Evolutionary conservation across 2,888 invertebrate species (phyloP).

Genomic region (Drosophila cyrtoloma): DNA sequence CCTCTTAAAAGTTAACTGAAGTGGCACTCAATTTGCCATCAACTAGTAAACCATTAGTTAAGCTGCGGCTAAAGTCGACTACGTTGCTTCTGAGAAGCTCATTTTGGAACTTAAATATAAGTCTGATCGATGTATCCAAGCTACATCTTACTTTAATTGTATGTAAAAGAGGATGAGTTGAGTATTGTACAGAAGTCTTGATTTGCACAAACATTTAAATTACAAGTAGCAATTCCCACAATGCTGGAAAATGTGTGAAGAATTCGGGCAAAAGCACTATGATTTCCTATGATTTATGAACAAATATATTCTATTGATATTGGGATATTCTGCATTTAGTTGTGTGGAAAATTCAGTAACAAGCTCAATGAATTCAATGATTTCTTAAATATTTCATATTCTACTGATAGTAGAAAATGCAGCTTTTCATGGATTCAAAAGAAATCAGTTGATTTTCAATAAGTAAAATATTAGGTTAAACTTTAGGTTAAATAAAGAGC

Average conservation of each 20-base stretch:
- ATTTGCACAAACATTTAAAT: neutral
- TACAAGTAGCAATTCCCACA: neutral
- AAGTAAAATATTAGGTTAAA: no score
- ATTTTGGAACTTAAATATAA: neutral
- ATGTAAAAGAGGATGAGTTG: neutral
- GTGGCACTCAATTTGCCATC: constrained; percentile 31
- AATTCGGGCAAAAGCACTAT: neutral
- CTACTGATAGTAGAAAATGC: neutral
- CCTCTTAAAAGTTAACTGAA: constrained; percentile 55
- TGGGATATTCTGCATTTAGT: neutral
- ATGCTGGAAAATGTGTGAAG: neutral
- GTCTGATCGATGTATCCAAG: neutral
- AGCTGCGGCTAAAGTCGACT: neutral
- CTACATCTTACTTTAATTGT: neutral
- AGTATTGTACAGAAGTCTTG: neutral
- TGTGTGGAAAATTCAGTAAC: neutral
- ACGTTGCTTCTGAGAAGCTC: neutral
- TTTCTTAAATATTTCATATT: neutral
- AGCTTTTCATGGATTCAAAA: neutral
- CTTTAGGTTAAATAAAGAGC: no score
- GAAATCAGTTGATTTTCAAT: neutral
- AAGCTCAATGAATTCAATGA: neutral
- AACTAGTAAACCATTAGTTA: constrained; percentile 23
- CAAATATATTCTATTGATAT: neutral
- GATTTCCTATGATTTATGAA: neutral